Evolutionary conservation across 2,113 vertebrate genomes (phyloP), one percentile per base, ranked within the genome.

Genomic region (Perca flavescens): DNA sequence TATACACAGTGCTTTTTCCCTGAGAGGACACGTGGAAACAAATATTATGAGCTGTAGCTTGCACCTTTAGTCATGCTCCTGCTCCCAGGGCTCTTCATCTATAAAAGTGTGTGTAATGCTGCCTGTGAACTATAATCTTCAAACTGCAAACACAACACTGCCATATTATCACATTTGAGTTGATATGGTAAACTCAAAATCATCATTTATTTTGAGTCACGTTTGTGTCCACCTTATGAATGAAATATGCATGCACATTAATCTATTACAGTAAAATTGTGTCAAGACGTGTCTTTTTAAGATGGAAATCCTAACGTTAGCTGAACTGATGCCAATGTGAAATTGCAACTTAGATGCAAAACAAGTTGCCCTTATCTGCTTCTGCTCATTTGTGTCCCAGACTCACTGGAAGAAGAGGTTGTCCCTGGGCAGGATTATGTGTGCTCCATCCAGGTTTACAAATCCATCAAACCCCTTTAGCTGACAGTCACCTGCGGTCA

Each of bases 21-120:
- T 43, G 4, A 56, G 92, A 82, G 85, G 52, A 82, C 76, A 74
- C 12, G 0, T 40, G 22, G 43, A 88, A 87, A 93, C 86, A 94
- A 94, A 93, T 93, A 94, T 93, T 92, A 78, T 93, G 92, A 93
- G 81, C 76, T 28, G 72, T 66, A 70, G 25, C 4, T 34, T 74
- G 65, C 54, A 79, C 43, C 83, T 84, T 83, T 63, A 28, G 53
- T 85, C 50, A 50, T 43, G 40, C 12, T 13, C 21, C 28, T 52
- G 54, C 54, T 79, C 84, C 86, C 80, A 65, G 17, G 60, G 54
- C 75, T 67, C 61, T 47, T 77, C 43, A 21, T 52, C 68, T 80
- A 34, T 80, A 83, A 83, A 83, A 78, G 67, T 22, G 34, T 19
- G 40, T 57, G 19, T 70, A 19, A 63, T 66, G 74, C 62, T 21